Evolutionary conservation across 2,888 invertebrate genomes (phyloP).

Genomic region (Allolobophora icterica): DNA sequence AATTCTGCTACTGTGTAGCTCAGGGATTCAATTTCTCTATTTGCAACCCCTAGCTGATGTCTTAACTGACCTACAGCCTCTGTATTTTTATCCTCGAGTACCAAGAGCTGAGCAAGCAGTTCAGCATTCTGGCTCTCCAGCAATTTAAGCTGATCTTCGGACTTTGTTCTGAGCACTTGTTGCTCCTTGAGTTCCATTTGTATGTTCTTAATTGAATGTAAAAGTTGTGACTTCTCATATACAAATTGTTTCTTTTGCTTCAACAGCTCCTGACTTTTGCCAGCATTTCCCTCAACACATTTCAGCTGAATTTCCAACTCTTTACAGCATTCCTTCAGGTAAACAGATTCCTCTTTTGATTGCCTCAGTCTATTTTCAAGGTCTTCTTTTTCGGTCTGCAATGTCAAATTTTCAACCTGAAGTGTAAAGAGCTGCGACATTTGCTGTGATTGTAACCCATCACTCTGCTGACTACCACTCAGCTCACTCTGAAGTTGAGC

Average conservation of each 20-base stretch:
- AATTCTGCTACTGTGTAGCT: neutral
- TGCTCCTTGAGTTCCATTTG: neutral
- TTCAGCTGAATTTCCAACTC: neutral
- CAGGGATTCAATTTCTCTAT: neutral
- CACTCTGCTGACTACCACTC: neutral
- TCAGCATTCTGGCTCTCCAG: constrained; percentile 6
- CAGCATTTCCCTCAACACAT: neutral
- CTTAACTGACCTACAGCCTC: neutral
- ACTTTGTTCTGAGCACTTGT: neutral
- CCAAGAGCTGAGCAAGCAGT: constrained; percentile 1
- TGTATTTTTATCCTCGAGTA: neutral
- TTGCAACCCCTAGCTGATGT: neutral
- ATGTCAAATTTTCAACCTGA: neutral
- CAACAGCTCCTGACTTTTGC: neutral
- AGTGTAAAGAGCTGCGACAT: neutral
- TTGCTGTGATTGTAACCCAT: neutral
- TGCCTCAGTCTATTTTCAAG: constrained; percentile 22
- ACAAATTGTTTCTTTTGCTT: neutral
- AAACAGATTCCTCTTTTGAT: neutral
- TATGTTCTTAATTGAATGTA: neutral
- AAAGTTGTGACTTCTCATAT: neutral
- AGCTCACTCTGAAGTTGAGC: neutral
- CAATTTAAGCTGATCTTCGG: neutral
- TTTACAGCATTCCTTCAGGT: neutral
- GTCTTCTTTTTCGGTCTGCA: constrained; percentile 15